Conservation (phyloP, 2,888 invertebrate genomes). For the Phlogophora meticulosa region DNA sequence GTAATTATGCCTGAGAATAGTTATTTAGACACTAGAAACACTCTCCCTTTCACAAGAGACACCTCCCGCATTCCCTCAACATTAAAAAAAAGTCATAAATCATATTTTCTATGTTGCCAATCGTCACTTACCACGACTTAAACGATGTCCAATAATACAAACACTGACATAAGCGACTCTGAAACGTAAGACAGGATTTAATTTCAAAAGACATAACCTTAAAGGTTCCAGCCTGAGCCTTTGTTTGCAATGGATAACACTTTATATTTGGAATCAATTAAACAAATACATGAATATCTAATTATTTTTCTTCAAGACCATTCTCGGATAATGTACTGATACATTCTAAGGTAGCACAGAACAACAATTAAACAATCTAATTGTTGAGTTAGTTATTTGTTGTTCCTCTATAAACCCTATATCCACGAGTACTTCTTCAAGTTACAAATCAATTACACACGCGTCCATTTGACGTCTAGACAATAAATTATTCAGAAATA, state of each 20-base stretch:
- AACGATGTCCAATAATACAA: background rate
- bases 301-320: background rate
- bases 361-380: background rate
- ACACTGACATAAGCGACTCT: too few relatives aligned
- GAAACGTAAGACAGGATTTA: too few relatives aligned
- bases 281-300: background rate
- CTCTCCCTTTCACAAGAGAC: background rate
- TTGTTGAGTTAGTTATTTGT: background rate
- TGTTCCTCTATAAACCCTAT: background rate
- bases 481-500: slow-evolving; percentile 50
- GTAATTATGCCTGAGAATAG: background rate
- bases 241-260: too few relatives aligned
- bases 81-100: background rate
- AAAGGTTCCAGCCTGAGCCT: too few relatives aligned
- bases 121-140: background rate
- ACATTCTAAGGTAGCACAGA: slow-evolving; percentile 1
- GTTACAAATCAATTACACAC: slow-evolving; percentile 32
- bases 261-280: background rate
- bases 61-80: background rate
- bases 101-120: background rate
- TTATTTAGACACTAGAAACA: slow-evolving; percentile 1
- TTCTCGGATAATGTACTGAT: background rate
- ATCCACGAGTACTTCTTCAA: background rate
- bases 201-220: too few relatives aligned
- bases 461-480: slow-evolving; percentile 34